Conservation (phyloP, 2,113 vertebrate species). For the Xenopus laevis region DNA sequence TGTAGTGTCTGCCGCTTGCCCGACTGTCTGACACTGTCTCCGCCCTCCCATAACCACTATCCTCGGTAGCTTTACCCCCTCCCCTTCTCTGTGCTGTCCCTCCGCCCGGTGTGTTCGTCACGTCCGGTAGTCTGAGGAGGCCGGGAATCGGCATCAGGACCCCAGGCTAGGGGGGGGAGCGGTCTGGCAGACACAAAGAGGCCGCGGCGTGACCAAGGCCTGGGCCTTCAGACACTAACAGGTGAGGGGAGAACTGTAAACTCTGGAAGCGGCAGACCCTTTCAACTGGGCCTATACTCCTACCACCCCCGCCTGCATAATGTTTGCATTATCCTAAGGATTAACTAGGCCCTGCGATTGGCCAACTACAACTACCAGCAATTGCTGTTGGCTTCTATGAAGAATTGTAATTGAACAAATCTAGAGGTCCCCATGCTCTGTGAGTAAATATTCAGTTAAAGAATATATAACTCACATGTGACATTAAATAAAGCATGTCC, state of each 20-base stretch:
- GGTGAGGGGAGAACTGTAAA: slow-evolving; percentile 6
- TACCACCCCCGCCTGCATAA: neutral
- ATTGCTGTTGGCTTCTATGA: no score
- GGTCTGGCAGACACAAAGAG: slow-evolving; percentile 32
- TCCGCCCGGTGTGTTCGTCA: slow-evolving; percentile 30
- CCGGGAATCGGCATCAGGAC: slow-evolving; percentile 2
- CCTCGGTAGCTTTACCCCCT: neutral
- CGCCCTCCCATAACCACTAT: neutral
- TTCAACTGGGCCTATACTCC: neutral
- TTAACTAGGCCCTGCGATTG: no score
- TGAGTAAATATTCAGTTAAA: no score
- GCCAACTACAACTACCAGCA: no score
- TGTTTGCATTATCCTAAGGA: no score
- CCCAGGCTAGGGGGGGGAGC: slow-evolving; percentile 37
- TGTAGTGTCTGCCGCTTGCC: slow-evolving; percentile 23
- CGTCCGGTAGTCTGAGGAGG: slow-evolving; percentile 36
- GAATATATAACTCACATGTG: no score
- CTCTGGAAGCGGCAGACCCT: neutral
- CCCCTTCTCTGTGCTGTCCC: slow-evolving; percentile 1
- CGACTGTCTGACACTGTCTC: slow-evolving; percentile 10
- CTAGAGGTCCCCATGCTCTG: no score
- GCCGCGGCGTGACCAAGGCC: slow-evolving; percentile 30
- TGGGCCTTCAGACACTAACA: slow-evolving; percentile 5
- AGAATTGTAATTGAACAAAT: no score
- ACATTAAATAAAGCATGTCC: no score